Conservation (phyloP, 2,888 invertebrate genomes). For the Callosobruchus maculatus region DNA sequence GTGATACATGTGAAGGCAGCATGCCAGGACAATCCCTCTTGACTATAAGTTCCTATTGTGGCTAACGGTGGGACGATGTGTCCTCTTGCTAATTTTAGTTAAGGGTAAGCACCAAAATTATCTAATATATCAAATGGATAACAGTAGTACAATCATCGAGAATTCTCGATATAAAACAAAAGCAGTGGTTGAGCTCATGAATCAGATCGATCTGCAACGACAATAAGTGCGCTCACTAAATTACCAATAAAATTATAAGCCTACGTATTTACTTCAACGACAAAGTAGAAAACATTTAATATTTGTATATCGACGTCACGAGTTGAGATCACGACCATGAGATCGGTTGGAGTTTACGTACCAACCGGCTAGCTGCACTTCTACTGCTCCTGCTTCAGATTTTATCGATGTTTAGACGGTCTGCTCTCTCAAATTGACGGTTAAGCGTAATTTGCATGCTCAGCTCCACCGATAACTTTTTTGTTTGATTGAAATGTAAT, state of each 20-base stretch:
- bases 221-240: conserved; percentile 44
- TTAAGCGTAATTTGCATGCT: background rate
- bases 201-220: conserved; percentile 35
- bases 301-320: conserved; percentile 49
- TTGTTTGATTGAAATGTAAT: background rate
- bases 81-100: too few relatives aligned
- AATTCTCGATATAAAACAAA: too few relatives aligned
- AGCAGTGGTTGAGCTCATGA: conserved; percentile 27
- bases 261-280: conserved; percentile 39
- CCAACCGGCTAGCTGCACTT: background rate
- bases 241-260: conserved; percentile 47
- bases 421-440: background rate
- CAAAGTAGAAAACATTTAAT: conserved; percentile 47
- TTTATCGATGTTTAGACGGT: background rate
- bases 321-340: conserved; percentile 38
- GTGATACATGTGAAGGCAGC: too few relatives aligned
- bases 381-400: background rate
- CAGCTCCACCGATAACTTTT: background rate
- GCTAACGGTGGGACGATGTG: too few relatives aligned
- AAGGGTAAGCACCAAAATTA: too few relatives aligned
- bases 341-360: conserved; percentile 18
- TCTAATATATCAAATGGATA: too few relatives aligned
- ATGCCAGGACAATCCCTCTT: too few relatives aligned
- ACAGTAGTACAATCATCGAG: too few relatives aligned
- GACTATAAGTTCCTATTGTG: too few relatives aligned